Conservation (phyloP, 2,113 vertebrate genomes). For the Gobiocypris rarus region DNA sequence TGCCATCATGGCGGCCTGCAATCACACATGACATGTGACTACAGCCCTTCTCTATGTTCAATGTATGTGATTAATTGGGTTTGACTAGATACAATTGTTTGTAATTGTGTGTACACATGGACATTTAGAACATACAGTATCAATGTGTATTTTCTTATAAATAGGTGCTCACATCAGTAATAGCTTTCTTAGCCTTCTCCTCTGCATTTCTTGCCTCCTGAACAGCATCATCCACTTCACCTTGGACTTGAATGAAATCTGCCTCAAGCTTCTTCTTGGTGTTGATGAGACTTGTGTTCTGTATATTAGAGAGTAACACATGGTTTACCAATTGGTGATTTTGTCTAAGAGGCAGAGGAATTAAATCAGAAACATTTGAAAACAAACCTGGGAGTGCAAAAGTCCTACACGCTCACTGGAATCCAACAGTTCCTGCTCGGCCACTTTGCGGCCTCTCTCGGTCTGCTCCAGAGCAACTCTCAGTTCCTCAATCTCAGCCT, state of each 20-base stretch:
- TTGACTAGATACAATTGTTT: neutral
- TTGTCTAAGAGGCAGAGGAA: neutral
- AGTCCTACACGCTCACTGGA: slow-evolving; percentile 87
- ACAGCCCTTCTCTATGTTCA: neutral
- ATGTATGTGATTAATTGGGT: neutral
- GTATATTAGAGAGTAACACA: neutral
- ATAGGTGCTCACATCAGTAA: slow-evolving; percentile 73
- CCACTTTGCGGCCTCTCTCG: slow-evolving; percentile 82
- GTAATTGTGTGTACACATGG: neutral
- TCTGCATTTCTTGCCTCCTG: slow-evolving; percentile 85
- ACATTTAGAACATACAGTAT: neutral
- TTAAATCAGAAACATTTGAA: neutral
- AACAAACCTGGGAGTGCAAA: slow-evolving; percentile 85
- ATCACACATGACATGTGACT: neutral
- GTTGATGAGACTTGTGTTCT: slow-evolving; percentile 93
- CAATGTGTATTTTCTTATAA: neutral
- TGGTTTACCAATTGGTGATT: neutral
- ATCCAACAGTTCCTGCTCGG: slow-evolving; percentile 89
- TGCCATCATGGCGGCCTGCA: slow-evolving; percentile 85
- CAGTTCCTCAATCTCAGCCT: slow-evolving; percentile 86
- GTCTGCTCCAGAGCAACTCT: slow-evolving; percentile 84
- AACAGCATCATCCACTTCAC: slow-evolving; percentile 85
- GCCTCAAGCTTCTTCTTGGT: slow-evolving; percentile 92
- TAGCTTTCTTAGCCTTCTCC: slow-evolving; percentile 82
- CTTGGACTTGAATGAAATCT: slow-evolving; percentile 87